Evolutionary conservation across 2,888 invertebrate genomes (phyloP), one percentile per base, ranked within the genome.

Genomic region (Acronicta leporina): DNA sequence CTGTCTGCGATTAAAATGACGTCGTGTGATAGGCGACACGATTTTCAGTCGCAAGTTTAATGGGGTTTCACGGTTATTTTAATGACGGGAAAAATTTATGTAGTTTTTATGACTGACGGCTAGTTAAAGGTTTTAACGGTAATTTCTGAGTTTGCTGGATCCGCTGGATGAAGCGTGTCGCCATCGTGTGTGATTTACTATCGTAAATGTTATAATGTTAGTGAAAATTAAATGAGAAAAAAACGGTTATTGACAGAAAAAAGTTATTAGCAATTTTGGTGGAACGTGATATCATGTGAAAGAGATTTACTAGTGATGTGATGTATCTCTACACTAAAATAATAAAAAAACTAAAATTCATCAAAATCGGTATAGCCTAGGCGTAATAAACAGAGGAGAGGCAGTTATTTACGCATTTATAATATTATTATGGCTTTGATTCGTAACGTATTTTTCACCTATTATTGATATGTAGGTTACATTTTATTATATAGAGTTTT

Each of bases 1-100:
- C 63, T 73, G 80, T 76, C 79, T 80, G 68, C 73, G 65, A 73
- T 75, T 64, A 71, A 73, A 78, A 75, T 70, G 68, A 75, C 69
- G 63, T 66, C 62, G 76, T 77, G 78, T 76, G 79, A 77, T 69
- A 66, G 58, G 67, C 57, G 62, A 54, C 65, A 56, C 61, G 67
- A 73, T 75, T 67, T 77, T 64, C 47, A 72, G 64, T 69, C 66
- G 60, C 67, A 40, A 52, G 43, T 61, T 69, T 69, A 63, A 61
- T 68, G 55, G 68, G 35, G 63, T 66, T 73, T 66, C 46, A 68
- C 68, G 69, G 64, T 68, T 73, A 73, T 73, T 74, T 77, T 79
- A 80, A 79, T 79, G 66, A 66, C 54, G 50, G 42, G 42, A 51
- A 49, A 60, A 73, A 76, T 66, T 75, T 62, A 62, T 63, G 44